Conservation (phyloP, 1,140 invertebrate genomes). For the Drosophila oshimai region DNA sequence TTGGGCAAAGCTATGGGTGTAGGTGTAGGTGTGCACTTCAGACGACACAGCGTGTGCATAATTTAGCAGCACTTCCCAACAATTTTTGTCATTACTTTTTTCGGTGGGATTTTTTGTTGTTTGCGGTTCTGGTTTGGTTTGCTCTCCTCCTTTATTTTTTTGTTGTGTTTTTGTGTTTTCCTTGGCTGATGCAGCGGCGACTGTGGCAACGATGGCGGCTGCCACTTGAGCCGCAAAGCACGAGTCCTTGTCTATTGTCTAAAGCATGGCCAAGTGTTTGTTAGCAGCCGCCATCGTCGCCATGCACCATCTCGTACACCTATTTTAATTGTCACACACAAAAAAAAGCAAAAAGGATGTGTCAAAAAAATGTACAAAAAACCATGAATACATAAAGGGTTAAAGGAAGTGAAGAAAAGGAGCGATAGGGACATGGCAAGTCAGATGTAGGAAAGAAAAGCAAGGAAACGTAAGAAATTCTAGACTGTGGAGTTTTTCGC, state of each 20-base stretch:
- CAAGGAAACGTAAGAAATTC: background rate
- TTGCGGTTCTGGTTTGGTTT: conserved; percentile 34
- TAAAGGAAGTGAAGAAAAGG: conserved; percentile 23
- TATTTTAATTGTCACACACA: conserved; percentile 76
- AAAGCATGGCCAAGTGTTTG: conserved; percentile 80
- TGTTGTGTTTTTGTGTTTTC: conserved; percentile 8
- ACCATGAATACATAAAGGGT: conserved; percentile 14
- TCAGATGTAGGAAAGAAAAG: background rate
- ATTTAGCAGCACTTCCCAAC: conserved; percentile 75
- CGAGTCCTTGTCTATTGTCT: conserved; percentile 79
- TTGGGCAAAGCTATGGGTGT: background rate
- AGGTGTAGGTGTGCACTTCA: conserved; percentile 47
- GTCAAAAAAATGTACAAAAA: conserved; percentile 50
- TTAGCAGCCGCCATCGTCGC: conserved; percentile 60
- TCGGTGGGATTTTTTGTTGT: conserved; percentile 52
- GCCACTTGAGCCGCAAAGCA: conserved; percentile 77
- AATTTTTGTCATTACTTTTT: conserved; percentile 80
- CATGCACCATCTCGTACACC: conserved; percentile 68
- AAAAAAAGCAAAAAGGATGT: conserved; percentile 55
- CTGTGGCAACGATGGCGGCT: conserved; percentile 49
- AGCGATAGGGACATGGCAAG: conserved; percentile 5
- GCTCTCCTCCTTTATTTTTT: conserved; percentile 5
- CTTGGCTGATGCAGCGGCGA: conserved; percentile 10
- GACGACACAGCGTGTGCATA: conserved; percentile 73
- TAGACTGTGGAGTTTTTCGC: background rate